phyloP scores from a whole-genome alignment of 2,888 invertebrate species.

The Drosophila longiperda region DNA sequence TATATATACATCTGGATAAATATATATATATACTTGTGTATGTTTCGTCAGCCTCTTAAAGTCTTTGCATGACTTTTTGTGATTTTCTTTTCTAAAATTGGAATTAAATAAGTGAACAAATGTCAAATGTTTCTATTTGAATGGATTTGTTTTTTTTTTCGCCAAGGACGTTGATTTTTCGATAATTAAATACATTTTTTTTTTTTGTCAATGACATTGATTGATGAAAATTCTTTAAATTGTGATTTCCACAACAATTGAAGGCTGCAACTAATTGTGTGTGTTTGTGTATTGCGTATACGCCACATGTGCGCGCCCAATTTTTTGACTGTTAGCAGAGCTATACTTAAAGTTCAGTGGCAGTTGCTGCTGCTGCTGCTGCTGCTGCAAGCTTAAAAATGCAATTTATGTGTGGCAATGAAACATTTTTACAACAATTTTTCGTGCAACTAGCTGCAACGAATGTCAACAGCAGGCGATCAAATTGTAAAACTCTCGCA shows the following conservation, averaged over 20 bases:
- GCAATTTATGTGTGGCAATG: constrained; percentile 71
- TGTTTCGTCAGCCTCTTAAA: constrained; percentile 7
- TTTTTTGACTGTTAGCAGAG: constrained; percentile 12
- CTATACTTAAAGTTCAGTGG: constrained; percentile 59
- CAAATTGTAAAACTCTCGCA: constrained; percentile 78
- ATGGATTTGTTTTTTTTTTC: not conserved
- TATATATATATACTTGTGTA: not conserved
- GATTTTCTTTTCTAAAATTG: constrained; percentile 51
- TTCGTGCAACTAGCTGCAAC: constrained; percentile 59
- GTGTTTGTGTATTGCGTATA: constrained; percentile 45
- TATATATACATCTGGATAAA: not conserved
- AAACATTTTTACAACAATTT: constrained; percentile 63
- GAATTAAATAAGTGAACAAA: constrained; percentile 64
- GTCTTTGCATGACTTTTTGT: constrained; percentile 13
- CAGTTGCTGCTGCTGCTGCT: constrained; percentile 20
- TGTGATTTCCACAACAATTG: constrained; percentile 35
- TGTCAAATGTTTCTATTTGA: not conserved
- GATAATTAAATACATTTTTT: constrained; percentile 18
- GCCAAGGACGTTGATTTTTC: constrained; percentile 26
- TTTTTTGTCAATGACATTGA: constrained; percentile 63
- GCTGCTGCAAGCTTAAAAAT: constrained; percentile 39
- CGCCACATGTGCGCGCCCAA: constrained; percentile 35
- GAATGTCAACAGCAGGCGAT: constrained; percentile 77
- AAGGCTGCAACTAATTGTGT: constrained; percentile 58
- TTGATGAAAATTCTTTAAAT: constrained; percentile 74